These are phyloP conservation scores for Cyprinodon variegatus DNA, from an alignment of 2,113 vertebrate genomes.

Conservation along the genomic window DNA sequence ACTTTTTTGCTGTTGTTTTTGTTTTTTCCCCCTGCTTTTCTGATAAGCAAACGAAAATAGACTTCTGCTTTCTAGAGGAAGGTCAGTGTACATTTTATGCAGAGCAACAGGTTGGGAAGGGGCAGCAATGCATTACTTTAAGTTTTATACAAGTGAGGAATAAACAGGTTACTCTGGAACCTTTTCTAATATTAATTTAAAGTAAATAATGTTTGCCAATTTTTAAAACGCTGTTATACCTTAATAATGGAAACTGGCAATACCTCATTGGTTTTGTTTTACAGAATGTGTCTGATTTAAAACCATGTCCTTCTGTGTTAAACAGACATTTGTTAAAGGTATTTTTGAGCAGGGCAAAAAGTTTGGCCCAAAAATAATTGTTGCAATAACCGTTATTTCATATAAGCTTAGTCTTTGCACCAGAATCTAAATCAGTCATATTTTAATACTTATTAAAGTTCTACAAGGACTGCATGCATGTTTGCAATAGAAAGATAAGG, in stretches of 20 bases:
- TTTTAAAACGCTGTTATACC: not conserved
- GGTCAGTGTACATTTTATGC: not conserved
- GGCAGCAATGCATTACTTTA: no score
- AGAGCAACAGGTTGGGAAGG: not conserved
- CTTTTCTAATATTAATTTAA: not conserved
- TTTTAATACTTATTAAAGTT: conserved; percentile 27
- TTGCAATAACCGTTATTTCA: not conserved
- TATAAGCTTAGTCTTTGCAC: not conserved
- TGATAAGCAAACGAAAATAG: not conserved
- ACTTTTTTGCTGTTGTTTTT: no score
- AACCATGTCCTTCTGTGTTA: not conserved
- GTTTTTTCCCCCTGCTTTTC: no score
- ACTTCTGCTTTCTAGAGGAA: not conserved
- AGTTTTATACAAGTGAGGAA: not conserved
- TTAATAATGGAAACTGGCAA: not conserved
- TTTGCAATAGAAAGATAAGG: conserved; percentile 26
- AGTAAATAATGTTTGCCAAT: not conserved
- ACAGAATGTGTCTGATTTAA: not conserved
- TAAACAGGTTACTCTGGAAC: not conserved
- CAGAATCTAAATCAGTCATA: not conserved
- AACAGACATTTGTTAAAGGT: conserved; percentile 8
- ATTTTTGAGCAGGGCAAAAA: conserved; percentile 31
- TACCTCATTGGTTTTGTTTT: conserved; percentile 36
- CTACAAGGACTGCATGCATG: not conserved
- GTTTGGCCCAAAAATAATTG: conserved; percentile 30